These are phyloP conservation scores for Temnothorax nylanderi DNA, from an alignment of 1,140 invertebrate genomes.

Conservation along the genomic window DNA sequence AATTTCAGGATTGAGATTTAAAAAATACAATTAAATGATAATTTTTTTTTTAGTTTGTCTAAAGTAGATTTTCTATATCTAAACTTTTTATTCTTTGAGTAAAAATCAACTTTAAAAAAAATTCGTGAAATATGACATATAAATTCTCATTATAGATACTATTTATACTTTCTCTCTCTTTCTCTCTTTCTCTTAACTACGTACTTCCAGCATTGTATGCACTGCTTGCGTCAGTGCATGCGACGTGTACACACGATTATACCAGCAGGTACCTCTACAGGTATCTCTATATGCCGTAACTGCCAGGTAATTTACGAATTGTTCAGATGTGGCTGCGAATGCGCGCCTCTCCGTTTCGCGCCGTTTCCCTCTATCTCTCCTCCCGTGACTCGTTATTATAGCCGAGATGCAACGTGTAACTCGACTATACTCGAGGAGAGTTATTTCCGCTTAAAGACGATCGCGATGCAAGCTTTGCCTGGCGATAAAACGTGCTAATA, in stretches of 20 bases:
- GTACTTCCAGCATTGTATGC: background rate
- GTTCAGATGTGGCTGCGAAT: slow-evolving; percentile 60
- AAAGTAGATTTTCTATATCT: background rate
- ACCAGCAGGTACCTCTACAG: background rate
- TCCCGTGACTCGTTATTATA: slow-evolving; percentile 63
- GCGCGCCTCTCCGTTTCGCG: slow-evolving; percentile 33
- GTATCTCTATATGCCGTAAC: slow-evolving; percentile 57
- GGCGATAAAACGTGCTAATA: slow-evolving; percentile 23
- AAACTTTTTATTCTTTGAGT: background rate
- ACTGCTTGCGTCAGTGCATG: background rate
- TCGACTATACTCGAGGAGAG: slow-evolving; percentile 7
- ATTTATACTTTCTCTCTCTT: background rate
- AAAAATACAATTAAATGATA: background rate
- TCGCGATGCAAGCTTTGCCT: background rate
- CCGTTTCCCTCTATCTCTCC: slow-evolving; percentile 19
- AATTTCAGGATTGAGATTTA: background rate
- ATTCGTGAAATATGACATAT: background rate
- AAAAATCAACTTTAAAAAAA: slow-evolving; percentile 10
- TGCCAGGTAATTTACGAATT: slow-evolving; percentile 69
- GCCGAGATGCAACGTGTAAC: slow-evolving; percentile 27
- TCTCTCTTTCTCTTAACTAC: background rate
- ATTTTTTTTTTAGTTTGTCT: background rate
- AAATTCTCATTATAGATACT: background rate
- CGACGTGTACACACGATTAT: slow-evolving; percentile 28
- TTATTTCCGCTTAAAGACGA: slow-evolving; percentile 52